Evolutionary conservation across 2,797 vertebrate genomes (phyloP), one percentile per base, ranked within the genome.

Genomic region (Melanotaenia boesemani): DNA sequence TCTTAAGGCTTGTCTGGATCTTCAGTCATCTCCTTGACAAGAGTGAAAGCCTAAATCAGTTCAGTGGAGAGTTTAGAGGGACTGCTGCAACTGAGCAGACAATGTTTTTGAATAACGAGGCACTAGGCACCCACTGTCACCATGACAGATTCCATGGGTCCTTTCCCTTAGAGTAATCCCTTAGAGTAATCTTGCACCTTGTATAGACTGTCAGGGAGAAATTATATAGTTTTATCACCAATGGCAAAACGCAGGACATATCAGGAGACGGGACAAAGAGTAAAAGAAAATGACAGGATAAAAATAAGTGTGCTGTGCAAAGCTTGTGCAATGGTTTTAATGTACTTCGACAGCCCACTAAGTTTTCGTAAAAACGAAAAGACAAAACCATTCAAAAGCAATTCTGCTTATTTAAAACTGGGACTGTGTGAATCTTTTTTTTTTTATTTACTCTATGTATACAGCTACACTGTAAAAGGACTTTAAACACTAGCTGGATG

Each of bases 1-100:
- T 91, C 83, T 76, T 79, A 41, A 39, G 76, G 30, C 68, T 77
- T 72, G 74, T 77, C 57, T 32, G 59, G 67, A 37, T 68, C 59
- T 62, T 77, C 65, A 39, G 75, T 74, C 74, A 79, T 83, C 85
- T 85, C 81, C 82, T 61, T 67, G 83, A 87, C 85, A 85, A 75
- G 67, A 71, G 46, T 3, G 30, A 30, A 65, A 30, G 55, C 65
- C 72, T 69, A 67, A 72, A 72, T 26, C 75, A 46, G 75, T 79
- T 79, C 77, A 65, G 70, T 58, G 50, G 63, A 61, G 73, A 72
- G 66, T 81, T 80, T 39, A 57, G 75, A 86, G 74, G 28, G 75
- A 78, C 26, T 62, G 66, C 52, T 77, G 77, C 74, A 77, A 82
- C 74, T 72, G 67, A 78, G 74, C 72, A 61, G 81, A 63, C 80